Base-by-base conservation (phyloP, 2,113 vertebrate genomes). In the Gymnogyps californianus region DNA sequence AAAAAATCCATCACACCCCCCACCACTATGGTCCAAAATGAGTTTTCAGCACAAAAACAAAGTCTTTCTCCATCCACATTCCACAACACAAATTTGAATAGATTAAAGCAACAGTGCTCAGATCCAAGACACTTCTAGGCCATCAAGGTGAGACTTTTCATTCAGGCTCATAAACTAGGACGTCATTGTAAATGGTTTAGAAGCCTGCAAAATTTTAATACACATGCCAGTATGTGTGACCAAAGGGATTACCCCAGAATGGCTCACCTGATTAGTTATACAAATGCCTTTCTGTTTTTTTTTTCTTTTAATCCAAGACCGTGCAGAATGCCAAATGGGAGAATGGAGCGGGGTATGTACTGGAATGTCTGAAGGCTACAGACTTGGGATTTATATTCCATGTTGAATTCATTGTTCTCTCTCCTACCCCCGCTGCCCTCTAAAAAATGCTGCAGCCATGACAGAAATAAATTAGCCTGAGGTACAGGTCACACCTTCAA, bases 401-500 rank as follows among this genome's bases (percentile, higher is more conserved):
- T 44, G 96, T 77, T 96, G 90, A 93, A 96, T 94, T 78, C 85
- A 77, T 94, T 82, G 49, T 96, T 96, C 88, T 65, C 77, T 71
- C 80, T 90, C 88, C 93, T 80, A 94, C 71, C 29, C 91, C 91
- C 5, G 3, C 86, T 86, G 95, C 93, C 93, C 91, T 93, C 93
- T 59, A 75, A 96, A 95, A 96, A 95, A 97, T 83, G 90, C 95
- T 93, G 89, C 95, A 96, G 97, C 97, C 97, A 92, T 96, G 98
- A 98, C 97, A 97, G 97, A 98, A 98, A 98, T 98, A 97, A 97
- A 98, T 98, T 96, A 98, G 98, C 96, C 87, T 6, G 97, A 98
- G 98, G 97, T 97, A 96, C 97, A 97, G 98, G 98, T 97, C 98
- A 98, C 98, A 98, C 98, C 97, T 97, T 98, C 96, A 97, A 97